phyloP scores from a whole-genome alignment of 2,888 invertebrate species.

The Aphodius granarius region DNA sequence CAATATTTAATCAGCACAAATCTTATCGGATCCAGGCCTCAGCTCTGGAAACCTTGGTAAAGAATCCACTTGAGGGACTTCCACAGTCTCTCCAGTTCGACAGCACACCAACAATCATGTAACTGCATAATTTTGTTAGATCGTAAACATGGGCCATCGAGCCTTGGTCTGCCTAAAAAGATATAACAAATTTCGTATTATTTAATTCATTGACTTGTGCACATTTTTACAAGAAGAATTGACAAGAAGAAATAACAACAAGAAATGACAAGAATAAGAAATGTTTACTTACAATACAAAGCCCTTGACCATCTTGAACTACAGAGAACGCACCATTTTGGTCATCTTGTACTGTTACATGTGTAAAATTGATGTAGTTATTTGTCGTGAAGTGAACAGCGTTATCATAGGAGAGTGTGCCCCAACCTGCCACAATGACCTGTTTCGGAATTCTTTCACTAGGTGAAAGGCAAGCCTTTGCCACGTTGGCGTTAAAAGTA shows the following conservation, averaged over 20 bases:
- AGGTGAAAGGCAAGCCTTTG: background rate
- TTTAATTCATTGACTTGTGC: too few relatives aligned
- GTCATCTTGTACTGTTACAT: background rate
- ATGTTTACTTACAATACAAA: background rate
- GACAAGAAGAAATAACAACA: too few relatives aligned
- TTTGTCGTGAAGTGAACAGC: background rate
- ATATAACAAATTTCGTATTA: too few relatives aligned
- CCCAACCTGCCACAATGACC: background rate
- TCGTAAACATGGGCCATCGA: conserved; percentile 59
- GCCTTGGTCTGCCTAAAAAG: conserved; percentile 63
- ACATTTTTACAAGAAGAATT: too few relatives aligned
- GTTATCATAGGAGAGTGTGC: background rate
- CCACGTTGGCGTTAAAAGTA: background rate
- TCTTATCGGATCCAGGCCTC: background rate
- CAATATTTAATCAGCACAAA: too few relatives aligned
- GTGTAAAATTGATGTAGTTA: background rate
- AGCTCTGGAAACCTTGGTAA: background rate
- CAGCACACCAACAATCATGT: conserved; percentile 54
- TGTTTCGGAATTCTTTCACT: background rate
- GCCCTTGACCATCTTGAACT: background rate
- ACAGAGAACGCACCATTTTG: background rate
- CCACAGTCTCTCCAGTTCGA: conserved; percentile 54
- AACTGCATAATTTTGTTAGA: conserved; percentile 45
- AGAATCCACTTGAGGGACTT: background rate
- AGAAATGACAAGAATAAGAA: too few relatives aligned